Evolutionary conservation across 2,113 vertebrate genomes (phyloP), one percentile per base, ranked within the genome.

Genomic region (Sisor rabdophorus): DNA sequence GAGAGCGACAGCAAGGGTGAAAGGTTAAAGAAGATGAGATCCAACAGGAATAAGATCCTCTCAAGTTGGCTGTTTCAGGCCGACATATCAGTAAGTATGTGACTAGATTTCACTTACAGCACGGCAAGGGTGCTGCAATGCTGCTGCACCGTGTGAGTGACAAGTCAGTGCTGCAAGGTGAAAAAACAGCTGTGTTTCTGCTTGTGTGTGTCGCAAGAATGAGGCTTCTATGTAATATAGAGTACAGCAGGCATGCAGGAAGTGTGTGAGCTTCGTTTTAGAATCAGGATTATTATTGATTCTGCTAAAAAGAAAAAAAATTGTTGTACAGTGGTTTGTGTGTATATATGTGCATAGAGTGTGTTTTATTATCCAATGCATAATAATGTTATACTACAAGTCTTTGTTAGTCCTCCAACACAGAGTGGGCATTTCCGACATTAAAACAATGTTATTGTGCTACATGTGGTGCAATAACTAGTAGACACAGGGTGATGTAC

Each of bases 21-120:
- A 69, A 48, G 64, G 65, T 70, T 60, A 77, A 47, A 70, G 52
- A 76, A 71, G 60, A 72, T 65, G 70, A 73, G 50, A 72, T 64
- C 68, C 11, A 72, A 71, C 28, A 63, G 67, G 22, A 53, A 70
- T 63, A 71, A 61, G 32, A 40, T 71, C 75, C 67, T 40, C 67
- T 63, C n/a, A 47, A 53, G 30, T 75, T 13, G 16, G 16, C 16
- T 71, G 47, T 63, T 19, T 32, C n/a, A 78, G 56, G 68, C 52
- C 59, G 24, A 44, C 63, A 44, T 15, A 56, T 55, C 50, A 71
- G 60, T 75, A 30, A 19, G 32, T 28, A 53, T 60, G n/a, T 56
- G 52, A 54, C 17, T 64, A 59, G 17, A 56, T 60, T 63, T 76
- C 40, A 65, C 48, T 56, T 68, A 32, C 68, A 59, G 64, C 12